Evolutionary conservation across 2,888 invertebrate genomes (phyloP).

Genomic region (Drosophila glabriapex): DNA sequence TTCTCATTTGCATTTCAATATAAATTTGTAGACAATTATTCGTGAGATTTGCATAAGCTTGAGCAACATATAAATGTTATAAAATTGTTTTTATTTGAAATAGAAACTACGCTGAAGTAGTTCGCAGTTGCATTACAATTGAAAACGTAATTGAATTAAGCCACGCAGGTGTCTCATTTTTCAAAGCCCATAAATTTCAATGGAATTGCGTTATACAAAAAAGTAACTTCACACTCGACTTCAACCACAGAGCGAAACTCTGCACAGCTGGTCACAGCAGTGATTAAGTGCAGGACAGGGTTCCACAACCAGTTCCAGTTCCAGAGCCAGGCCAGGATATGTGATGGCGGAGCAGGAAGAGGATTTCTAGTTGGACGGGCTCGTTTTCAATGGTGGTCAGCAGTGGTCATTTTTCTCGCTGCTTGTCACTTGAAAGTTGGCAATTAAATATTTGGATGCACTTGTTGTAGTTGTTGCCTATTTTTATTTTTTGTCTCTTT

Average conservation of each 20-base stretch:
- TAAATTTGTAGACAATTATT: background rate
- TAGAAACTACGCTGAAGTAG: background rate
- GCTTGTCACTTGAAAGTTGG: slow-evolving; percentile 77
- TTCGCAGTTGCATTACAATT: background rate
- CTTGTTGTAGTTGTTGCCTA: slow-evolving; percentile 18
- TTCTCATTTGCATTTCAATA: background rate
- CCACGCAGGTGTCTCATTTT: slow-evolving; percentile 48
- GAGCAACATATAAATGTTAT: background rate
- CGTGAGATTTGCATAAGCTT: background rate
- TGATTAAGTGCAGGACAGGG: slow-evolving; percentile 70
- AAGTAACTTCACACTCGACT: slow-evolving; percentile 18
- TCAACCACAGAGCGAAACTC: slow-evolving; percentile 43
- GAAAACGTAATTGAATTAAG: slow-evolving; percentile 11
- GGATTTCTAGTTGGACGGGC: slow-evolving; percentile 44
- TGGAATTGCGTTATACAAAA: slow-evolving; percentile 34
- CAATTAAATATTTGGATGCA: slow-evolving; percentile 72
- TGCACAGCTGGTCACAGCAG: slow-evolving; percentile 68
- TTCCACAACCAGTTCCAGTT: slow-evolving; percentile 1
- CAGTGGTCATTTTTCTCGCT: slow-evolving; percentile 74
- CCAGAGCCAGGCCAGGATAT: slow-evolving; percentile 35
- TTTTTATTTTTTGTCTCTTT: slow-evolving; percentile 33
- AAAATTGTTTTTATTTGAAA: background rate
- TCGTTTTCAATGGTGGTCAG: slow-evolving; percentile 37
- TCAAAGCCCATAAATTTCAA: slow-evolving; percentile 44
- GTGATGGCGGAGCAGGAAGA: slow-evolving; percentile 54